Percentiles rank a stretch among this genome's conserved stretches.
Evolutionary conservation across 2,113 vertebrate species (phyloP).

Genomic region (Prunella himalayana): DNA sequence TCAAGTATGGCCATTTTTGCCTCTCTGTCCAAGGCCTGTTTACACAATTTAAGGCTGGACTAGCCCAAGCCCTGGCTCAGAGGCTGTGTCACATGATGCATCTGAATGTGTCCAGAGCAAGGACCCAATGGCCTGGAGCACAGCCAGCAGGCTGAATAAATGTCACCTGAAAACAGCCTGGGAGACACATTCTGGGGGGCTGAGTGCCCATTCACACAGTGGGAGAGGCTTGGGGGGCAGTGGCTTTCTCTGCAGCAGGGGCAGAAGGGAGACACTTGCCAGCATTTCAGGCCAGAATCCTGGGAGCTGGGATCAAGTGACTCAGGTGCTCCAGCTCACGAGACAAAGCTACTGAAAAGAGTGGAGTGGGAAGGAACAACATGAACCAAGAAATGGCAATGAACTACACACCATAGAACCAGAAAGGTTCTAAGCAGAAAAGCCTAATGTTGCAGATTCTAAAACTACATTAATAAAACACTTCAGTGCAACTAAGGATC

Average conservation of each 20-base stretch:
- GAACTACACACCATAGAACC: background rate
- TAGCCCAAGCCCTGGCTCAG: background rate
- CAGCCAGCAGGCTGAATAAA: background rate
- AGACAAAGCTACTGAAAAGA: background rate
- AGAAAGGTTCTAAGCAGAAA: background rate
- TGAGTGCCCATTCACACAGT: accelerated
- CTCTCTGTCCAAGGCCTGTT: background rate
- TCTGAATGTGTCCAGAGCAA: background rate
- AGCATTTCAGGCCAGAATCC: background rate
- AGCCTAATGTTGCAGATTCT: background rate
- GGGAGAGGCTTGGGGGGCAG: background rate
- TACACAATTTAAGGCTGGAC: background rate
- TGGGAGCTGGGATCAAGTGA: background rate
- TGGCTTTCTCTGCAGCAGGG: background rate
- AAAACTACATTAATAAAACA: background rate
- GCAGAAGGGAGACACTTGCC: background rate
- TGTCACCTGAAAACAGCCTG: background rate
- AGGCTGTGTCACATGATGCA: background rate
- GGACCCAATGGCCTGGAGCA: background rate
- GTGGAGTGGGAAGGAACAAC: background rate
- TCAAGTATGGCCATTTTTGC: background rate
- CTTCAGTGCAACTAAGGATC: background rate
- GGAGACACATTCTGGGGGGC: background rate
- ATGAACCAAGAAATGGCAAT: background rate
- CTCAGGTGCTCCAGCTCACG: background rate